Base-by-base conservation (phyloP, 2,797 vertebrate species). In the Vireo griseus region DNA sequence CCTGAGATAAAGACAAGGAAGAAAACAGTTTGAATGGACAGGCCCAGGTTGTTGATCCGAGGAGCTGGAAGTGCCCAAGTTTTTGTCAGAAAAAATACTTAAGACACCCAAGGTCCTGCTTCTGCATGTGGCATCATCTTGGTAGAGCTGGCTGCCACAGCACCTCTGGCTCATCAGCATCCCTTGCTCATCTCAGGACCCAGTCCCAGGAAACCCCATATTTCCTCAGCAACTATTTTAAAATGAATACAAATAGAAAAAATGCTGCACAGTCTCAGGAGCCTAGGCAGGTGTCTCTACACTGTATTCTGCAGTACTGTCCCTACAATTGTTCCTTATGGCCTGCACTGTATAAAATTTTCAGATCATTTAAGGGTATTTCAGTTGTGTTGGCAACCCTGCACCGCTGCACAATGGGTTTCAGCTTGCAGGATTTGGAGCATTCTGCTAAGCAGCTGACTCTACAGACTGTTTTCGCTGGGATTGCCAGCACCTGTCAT, bases 41-140 rank as follows among this genome's bases (percentile, higher is more conserved):
- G 35, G 62, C 25, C 19, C 71, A 63, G 21, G 45, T 16, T 57
- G 66, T 51, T 69, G 50, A 75, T 62, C 29, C 37, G n/a, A 89
- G 13, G 31, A 85, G 25, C 25, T 76, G 11, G 31, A 48, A 73
- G 28, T 54, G 13, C 28, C 25, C 42, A 81, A 33, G 47, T 44
- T 79, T 92, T 79, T 91, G 24, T 55, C 44, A 66, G 13, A n/a
- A 79, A 85, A 91, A 91, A 33, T 13, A 47, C 20, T 42, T 35
- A 33, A 19, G 31, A n/a, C 21, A 75, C 7, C 9, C 26, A 68
- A 69, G 39, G 51, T 50, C 2, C 20, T 81, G 11, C 31, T 88
- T 52, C 77, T 75, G 24, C 1, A 1, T 7, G 1, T 51, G 35
- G 50, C 29, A 21, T 50, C 72, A 52, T 37, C 29, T 55, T 1